Conservation (phyloP, 2,113 vertebrate species). For the Equus przewalskii region DNA sequence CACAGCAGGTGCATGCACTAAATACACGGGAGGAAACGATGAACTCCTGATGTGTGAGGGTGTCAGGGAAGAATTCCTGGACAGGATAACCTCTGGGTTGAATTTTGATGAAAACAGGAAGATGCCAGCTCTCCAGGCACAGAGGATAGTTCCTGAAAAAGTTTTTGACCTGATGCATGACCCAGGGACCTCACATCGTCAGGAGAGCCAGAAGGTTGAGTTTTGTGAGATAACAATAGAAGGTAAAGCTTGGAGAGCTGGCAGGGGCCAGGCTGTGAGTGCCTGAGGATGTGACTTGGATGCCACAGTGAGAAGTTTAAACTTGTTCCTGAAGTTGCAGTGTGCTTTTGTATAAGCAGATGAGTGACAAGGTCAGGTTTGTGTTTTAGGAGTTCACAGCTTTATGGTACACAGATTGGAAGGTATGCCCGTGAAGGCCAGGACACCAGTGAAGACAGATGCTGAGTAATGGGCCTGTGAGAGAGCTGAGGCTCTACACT, state of each 20-base stretch:
- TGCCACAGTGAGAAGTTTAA: not conserved
- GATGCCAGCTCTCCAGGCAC: not conserved
- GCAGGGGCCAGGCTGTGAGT: not conserved
- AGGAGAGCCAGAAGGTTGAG: not conserved
- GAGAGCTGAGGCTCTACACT: accelerated
- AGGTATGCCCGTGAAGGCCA: not conserved
- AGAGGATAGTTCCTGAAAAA: not conserved
- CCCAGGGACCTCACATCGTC: not conserved
- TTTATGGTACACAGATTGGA: not conserved
- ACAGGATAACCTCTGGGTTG: not conserved
- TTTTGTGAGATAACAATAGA: not conserved
- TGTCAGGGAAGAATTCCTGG: not conserved
- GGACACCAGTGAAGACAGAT: not conserved
- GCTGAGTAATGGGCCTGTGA: too few relatives aligned
- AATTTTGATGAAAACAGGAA: not conserved
- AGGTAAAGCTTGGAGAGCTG: not conserved
- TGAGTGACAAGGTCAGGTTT: not conserved
- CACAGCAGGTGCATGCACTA: accelerated
- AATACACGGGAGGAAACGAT: not conserved
- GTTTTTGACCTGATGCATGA: not conserved
- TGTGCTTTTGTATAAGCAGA: not conserved
- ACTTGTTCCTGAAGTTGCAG: not conserved
- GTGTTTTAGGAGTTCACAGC: not conserved
- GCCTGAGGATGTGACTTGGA: not conserved
- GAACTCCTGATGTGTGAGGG: not conserved